Conservation (phyloP, 2,113 vertebrate species). For the Scolopax mira region DNA sequence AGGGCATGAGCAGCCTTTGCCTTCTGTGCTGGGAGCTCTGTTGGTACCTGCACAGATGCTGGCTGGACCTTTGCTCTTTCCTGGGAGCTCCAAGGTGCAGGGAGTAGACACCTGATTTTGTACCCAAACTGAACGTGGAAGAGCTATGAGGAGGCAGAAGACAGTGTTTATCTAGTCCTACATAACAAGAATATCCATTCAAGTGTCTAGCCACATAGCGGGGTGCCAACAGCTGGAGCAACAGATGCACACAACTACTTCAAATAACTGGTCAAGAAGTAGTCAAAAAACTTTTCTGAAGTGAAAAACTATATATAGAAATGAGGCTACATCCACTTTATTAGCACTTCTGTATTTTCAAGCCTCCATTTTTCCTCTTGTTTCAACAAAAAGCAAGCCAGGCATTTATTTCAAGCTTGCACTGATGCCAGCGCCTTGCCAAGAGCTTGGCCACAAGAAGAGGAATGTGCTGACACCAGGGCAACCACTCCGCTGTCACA, state of each 20-base stretch:
- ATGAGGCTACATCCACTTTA: not conserved
- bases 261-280: not conserved
- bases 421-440: not conserved
- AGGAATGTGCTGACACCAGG: not conserved
- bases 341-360: not conserved
- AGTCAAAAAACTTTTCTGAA: not conserved
- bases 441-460: not conserved
- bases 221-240: not conserved
- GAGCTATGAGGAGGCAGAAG: not conserved
- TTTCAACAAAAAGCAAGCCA: not conserved
- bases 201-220: not conserved
- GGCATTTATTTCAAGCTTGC: not conserved
- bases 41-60: not conserved
- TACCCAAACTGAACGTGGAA: not conserved
- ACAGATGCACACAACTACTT: not conserved
- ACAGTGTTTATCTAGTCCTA: not conserved
- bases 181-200: too few species aligned
- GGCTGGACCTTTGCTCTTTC: not conserved
- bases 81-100: not conserved
- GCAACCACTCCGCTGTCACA: too few species aligned
- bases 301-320: not conserved
- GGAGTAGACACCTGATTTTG: not conserved
- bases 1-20: not conserved
- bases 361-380: not conserved
- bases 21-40: not conserved